phyloP scores from a whole-genome alignment of 2,113 vertebrate species.

The Scomber colias region DNA sequence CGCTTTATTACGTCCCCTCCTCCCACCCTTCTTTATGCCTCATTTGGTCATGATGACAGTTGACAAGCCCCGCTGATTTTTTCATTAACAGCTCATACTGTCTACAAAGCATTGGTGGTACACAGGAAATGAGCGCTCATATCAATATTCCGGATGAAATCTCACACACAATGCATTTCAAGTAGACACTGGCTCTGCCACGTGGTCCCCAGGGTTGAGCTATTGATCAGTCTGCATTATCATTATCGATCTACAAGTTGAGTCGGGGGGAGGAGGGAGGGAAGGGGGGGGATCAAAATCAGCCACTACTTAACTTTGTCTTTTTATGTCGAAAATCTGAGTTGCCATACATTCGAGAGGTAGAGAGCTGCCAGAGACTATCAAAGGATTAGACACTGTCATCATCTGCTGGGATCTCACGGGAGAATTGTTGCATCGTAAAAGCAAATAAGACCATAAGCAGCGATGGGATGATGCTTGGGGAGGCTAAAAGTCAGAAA shows the following conservation, averaged over 20 bases:
- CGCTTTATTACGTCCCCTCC: conserved; percentile 61
- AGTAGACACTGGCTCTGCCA: conserved; percentile 48
- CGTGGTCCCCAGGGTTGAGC: conserved; percentile 19
- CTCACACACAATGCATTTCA: conserved; percentile 65
- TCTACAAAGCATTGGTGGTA: conserved; percentile 48
- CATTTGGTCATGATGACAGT: conserved; percentile 72
- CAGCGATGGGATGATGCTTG: no score
- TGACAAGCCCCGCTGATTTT: conserved; percentile 75
- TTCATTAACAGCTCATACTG: conserved; percentile 75
- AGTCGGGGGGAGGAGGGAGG: conserved; percentile 11
- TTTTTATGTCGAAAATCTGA: conserved; percentile 2
- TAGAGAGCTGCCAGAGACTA: conserved; percentile 10
- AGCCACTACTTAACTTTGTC: conserved; percentile 14
- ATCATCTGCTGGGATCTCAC: conserved; percentile 17
- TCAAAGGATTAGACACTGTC: conserved; percentile 4
- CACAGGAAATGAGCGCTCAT: conserved; percentile 79
- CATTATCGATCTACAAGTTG: conserved; percentile 62
- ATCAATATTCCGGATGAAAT: conserved; percentile 71
- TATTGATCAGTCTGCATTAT: conserved; percentile 64
- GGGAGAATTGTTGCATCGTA: conserved; percentile 2
- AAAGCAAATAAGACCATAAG: conserved; percentile 13
- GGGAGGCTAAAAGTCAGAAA: no score
- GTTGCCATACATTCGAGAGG: not conserved
- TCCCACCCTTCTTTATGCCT: conserved; percentile 50
- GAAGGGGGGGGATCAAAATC: conserved; percentile 10